Evolutionary conservation across 2,888 invertebrate genomes (phyloP).

Genomic region (Mimachlamys varia): DNA sequence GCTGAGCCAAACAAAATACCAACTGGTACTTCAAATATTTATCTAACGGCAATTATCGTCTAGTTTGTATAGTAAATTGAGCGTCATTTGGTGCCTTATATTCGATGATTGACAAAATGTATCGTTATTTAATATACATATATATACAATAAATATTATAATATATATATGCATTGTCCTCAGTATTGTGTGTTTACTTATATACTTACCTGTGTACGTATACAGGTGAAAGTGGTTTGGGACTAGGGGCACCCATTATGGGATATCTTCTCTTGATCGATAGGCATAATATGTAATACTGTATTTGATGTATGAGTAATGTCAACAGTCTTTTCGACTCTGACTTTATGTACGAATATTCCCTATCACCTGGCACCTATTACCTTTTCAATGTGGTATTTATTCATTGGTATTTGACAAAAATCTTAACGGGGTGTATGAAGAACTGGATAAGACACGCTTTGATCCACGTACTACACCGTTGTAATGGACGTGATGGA

Average conservation of each 20-base stretch:
- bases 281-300: not conserved
- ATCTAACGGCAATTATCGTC: not conserved
- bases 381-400: not conserved
- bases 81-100: not conserved
- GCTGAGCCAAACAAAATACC: not conserved
- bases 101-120: not conserved
- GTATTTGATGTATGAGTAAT: not conserved
- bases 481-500: not conserved
- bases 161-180: not conserved
- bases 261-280: not conserved
- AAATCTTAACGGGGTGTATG: not conserved
- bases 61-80: not conserved
- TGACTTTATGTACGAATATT: not conserved
- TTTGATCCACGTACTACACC: not conserved
- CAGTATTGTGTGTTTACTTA: not conserved
- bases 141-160: not conserved
- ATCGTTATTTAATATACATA: conserved; percentile 22
- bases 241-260: not conserved
- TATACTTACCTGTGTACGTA: not conserved
- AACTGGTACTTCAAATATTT: not conserved
- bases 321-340: not conserved
- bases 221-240: not conserved
- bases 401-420: conserved; percentile 19
- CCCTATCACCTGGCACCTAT: not conserved
- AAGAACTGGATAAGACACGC: not conserved